Evolutionary conservation across 2,797 vertebrate genomes (phyloP).

Genomic region (Pteronotus mesoamericanus): DNA sequence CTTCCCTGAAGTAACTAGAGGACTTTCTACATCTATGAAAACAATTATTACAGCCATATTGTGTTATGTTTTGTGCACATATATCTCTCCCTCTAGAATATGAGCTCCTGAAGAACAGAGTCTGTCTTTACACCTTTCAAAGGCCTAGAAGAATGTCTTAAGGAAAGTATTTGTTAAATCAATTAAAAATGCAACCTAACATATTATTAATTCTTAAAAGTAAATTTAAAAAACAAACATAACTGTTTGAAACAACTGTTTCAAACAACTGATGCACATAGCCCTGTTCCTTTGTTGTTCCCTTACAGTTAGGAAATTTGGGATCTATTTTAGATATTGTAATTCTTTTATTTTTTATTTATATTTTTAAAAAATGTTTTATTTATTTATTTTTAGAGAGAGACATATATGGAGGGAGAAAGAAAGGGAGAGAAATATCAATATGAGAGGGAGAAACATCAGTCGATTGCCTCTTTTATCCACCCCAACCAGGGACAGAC

Average conservation of each 20-base stretch:
- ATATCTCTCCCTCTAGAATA: background rate
- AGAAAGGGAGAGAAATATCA: background rate
- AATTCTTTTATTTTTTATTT: no score
- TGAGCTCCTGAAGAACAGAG: background rate
- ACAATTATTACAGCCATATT: background rate
- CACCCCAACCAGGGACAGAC: no score
- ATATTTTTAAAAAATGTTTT: no score
- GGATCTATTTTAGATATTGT: background rate
- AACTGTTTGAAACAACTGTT: background rate
- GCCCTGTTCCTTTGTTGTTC: background rate
- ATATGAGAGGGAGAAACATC: background rate
- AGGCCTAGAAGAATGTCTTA: background rate
- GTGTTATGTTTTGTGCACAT: background rate
- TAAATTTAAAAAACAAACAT: background rate
- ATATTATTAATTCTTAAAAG: background rate
- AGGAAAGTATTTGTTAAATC: background rate
- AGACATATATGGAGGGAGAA: background rate
- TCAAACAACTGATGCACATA: background rate
- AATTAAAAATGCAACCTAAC: background rate
- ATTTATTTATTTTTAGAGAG: no score
- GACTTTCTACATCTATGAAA: background rate
- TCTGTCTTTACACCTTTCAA: background rate
- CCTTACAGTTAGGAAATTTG: background rate
- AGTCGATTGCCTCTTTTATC: no score
- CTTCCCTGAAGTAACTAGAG: background rate